phyloP scores from a whole-genome alignment of 2,888 invertebrate genomes.

The Thereva unica region DNA sequence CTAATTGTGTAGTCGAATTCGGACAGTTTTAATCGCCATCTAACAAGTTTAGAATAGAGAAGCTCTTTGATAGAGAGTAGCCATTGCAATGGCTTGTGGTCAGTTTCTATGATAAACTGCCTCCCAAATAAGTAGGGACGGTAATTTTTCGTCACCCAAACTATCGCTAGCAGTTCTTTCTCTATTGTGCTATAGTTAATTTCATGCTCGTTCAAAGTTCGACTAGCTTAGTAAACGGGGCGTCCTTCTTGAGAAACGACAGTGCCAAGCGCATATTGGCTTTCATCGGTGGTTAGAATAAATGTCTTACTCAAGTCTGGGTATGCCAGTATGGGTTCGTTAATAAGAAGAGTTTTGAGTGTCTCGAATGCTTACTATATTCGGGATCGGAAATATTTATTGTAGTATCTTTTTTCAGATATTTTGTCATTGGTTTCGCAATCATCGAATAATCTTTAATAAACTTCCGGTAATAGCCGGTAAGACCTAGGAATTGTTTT shows the following conservation, averaged over 20 bases:
- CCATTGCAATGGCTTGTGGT: slow-evolving; percentile 48
- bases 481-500: too few relatives aligned
- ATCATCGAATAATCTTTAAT: too few relatives aligned
- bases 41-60: too few relatives aligned
- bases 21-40: too few relatives aligned
- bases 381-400: too few relatives aligned
- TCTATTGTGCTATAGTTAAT: slow-evolving; percentile 46
- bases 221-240: slow-evolving; percentile 47
- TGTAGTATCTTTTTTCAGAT: too few relatives aligned
- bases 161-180: slow-evolving; percentile 46
- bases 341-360: too few relatives aligned
- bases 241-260: slow-evolving; percentile 46
- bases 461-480: too few relatives aligned
- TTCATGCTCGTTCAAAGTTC: slow-evolving; percentile 46
- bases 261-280: slow-evolving; percentile 45
- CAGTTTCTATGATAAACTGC: slow-evolving; percentile 47
- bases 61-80: too few relatives aligned
- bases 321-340: slow-evolving; percentile 33
- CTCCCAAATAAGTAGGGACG: slow-evolving; percentile 48
- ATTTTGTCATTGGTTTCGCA: too few relatives aligned
- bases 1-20: too few relatives aligned
- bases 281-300: slow-evolving; percentile 47
- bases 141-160: slow-evolving; percentile 46
- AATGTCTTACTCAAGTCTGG: slow-evolving; percentile 45
- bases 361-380: too few relatives aligned